A percentile compares a stretch with the other conserved stretches of the same genome.
Evolutionary conservation across 1,140 invertebrate species (phyloP).

Genomic region (Tetragnatha versicolor): DNA sequence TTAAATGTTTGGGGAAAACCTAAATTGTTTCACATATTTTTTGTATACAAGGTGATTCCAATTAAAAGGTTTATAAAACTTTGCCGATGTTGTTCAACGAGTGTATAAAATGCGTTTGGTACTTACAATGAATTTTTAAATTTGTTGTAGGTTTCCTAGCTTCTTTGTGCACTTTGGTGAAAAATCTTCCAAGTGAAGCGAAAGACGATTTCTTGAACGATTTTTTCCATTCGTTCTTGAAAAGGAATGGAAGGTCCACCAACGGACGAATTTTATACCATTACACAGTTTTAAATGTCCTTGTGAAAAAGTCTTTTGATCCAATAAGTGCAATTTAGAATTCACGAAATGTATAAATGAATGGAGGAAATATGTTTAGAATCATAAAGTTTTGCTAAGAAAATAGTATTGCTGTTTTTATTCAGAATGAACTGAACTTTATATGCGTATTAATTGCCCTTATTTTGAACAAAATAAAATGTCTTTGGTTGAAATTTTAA

Average conservation of each 20-base stretch:
- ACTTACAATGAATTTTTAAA: background rate
- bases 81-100: background rate
- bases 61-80: background rate
- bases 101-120: background rate
- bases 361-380: too few species aligned
- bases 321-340: too few species aligned
- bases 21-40: background rate
- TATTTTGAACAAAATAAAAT: too few species aligned
- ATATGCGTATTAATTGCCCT: too few species aligned
- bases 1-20: background rate
- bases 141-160: background rate
- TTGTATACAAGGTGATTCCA: too few species aligned
- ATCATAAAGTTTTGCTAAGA: too few species aligned
- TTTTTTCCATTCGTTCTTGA: background rate
- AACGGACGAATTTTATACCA: background rate
- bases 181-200: background rate
- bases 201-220: background rate
- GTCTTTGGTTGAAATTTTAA: too few species aligned
- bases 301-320: background rate
- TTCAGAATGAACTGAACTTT: too few species aligned
- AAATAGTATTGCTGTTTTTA: too few species aligned
- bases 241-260: background rate
- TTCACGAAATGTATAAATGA: too few species aligned
- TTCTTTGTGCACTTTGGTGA: background rate
- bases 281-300: background rate